Base-by-base conservation (phyloP, 2,888 invertebrate species). In the Parnassius mnemosyne region DNA sequence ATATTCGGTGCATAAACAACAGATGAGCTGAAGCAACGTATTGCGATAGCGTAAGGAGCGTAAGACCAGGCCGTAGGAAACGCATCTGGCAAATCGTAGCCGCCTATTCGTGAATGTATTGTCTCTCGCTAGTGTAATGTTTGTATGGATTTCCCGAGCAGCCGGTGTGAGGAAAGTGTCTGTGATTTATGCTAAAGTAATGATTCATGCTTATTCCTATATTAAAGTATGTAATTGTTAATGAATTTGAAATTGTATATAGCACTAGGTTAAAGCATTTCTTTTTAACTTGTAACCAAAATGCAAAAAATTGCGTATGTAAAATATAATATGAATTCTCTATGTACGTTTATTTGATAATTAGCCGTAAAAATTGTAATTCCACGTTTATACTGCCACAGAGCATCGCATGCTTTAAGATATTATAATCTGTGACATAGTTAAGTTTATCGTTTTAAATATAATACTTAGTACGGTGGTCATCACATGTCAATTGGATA, bases 101-200 rank as follows among this genome's bases (percentile, higher is more conserved):
- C 34, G 52, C 52, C 52, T 34, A 34, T n/a, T 25, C n/a, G 52
- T 52, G 25, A 41, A n/a, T 9, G 7, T 11, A 10, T 20, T 52
- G 46, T n/a, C 20, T 47, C 10, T 55, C 56, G 47, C 52, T 52
- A n/a, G 47, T 43, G 12, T 57, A 49, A 3, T 25, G 34, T 16
- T 57, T 65, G 65, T 77, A 70, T 76, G 74, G 74, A 75, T 78
- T 78, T 77, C 71, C 76, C 74, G 73, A 78, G 78, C 79, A 85
- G 78, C 85, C 80, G 85, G 79, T 81, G 78, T 79, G 82, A 82
- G 80, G 81, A 83, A 86, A 85, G 84, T 84, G 88, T 89, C 90
- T 90, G 90, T 90, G 90, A 90, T 90, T 89, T 89, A 89, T 85
- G 83, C 87, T 89, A 85, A 84, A 81, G 79, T 77, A 85, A 79